These are phyloP conservation scores for Oligia latruncula DNA, from an alignment of 2,888 invertebrate genomes.

Conservation along the genomic window DNA sequence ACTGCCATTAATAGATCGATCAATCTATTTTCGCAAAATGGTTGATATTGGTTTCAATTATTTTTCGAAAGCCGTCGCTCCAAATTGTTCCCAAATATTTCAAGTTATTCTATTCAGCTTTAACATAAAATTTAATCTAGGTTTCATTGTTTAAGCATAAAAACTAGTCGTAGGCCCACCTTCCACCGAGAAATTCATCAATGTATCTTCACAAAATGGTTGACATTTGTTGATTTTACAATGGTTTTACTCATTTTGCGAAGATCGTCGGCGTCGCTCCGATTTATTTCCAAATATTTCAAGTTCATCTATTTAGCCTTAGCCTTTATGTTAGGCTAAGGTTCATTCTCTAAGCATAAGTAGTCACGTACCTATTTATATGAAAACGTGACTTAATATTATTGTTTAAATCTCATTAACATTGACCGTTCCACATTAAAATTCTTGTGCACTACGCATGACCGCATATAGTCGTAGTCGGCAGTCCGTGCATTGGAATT, in stretches of 20 bases:
- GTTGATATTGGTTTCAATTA: too few species aligned
- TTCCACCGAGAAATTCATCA: not conserved
- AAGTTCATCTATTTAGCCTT: slow-evolving; percentile 6
- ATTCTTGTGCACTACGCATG: slow-evolving; percentile 43
- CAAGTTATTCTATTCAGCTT: slow-evolving; percentile 6
- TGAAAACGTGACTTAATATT: slow-evolving; percentile 38
- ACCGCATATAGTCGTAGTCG: slow-evolving; percentile 8
- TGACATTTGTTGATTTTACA: too few species aligned
- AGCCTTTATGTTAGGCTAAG: not conserved
- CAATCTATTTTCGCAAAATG: too few species aligned
- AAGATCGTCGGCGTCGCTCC: not conserved
- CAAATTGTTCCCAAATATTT: not conserved
- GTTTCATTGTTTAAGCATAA: not conserved
- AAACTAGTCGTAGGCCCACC: too few species aligned
- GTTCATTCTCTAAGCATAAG: not conserved
- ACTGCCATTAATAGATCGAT: too few species aligned
- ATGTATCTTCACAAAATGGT: not conserved
- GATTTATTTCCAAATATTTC: not conserved
- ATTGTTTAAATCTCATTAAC: slow-evolving; percentile 47
- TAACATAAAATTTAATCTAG: not conserved
- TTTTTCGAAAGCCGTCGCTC: not conserved
- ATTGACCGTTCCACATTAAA: slow-evolving; percentile 55
- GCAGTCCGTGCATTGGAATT: slow-evolving; percentile 19
- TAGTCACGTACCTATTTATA: slow-evolving; percentile 19
- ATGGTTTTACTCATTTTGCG: not conserved